phyloP scores from a whole-genome alignment of 2,113 vertebrate genomes.

The Boleophthalmus pectinirostris region DNA sequence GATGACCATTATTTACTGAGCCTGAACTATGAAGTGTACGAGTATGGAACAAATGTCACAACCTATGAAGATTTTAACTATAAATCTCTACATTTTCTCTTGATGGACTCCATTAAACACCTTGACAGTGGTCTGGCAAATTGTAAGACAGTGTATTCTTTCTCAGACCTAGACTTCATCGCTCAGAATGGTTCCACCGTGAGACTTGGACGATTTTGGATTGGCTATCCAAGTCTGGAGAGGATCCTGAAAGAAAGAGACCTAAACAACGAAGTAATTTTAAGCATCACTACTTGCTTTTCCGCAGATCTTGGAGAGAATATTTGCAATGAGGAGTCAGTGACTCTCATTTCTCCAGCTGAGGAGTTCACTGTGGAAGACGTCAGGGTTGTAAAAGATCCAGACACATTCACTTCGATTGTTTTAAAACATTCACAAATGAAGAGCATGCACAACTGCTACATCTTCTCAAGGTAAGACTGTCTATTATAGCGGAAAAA shows the following conservation, averaged over 20 bases:
- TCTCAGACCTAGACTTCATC: rapidly evolving
- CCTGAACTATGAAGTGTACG: conserved; percentile 38
- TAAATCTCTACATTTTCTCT: conserved; percentile 74
- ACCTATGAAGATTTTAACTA: conserved; percentile 62
- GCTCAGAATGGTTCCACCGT: conserved; percentile 11
- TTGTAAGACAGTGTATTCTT: conserved; percentile 34
- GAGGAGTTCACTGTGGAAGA: conserved; percentile 67
- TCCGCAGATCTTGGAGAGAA: conserved; percentile 31
- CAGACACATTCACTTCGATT: neutral
- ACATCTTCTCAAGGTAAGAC: conserved; percentile 59
- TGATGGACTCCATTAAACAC: conserved; percentile 59
- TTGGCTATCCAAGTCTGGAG: rapidly evolving
- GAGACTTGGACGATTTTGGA: conserved; percentile 59
- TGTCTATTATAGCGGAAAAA: neutral
- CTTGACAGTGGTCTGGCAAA: neutral
- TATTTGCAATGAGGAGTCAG: neutral
- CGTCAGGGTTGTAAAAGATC: rapidly evolving
- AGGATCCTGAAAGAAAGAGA: rapidly evolving
- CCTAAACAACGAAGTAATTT: rapidly evolving
- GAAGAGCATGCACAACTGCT: conserved; percentile 44
- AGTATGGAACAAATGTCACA: conserved; percentile 25
- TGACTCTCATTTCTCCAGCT: conserved; percentile 59
- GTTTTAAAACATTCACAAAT: conserved; percentile 25
- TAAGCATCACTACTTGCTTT: conserved; percentile 67
- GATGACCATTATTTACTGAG: rapidly evolving